Evolutionary conservation across 2,113 vertebrate species (phyloP).

Genomic region (Xerus inauris): DNA sequence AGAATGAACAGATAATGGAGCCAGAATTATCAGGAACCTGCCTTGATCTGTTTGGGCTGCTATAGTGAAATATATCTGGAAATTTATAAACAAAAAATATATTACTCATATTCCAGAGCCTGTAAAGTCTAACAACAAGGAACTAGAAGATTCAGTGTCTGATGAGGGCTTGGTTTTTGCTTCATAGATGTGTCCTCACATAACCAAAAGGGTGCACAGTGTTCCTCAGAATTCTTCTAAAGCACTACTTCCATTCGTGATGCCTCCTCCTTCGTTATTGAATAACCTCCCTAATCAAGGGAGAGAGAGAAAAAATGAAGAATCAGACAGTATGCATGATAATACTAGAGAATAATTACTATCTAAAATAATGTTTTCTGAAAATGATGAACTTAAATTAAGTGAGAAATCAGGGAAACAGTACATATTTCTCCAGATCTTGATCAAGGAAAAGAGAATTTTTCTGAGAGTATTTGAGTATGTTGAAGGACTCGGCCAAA

Average conservation of each 20-base stretch:
- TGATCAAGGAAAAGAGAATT: neutral
- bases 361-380: neutral
- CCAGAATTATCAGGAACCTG: neutral
- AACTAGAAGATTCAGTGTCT: neutral
- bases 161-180: neutral
- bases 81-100: neutral
- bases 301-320: neutral
- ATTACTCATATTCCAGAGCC: no score
- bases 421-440: neutral
- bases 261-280: neutral
- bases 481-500: neutral
- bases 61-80: neutral
- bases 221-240: neutral
- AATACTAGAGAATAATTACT: neutral
- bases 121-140: neutral
- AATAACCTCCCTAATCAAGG: no score
- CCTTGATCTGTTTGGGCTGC: neutral
- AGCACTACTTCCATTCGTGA: neutral
- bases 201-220: neutral
- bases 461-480: neutral
- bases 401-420: neutral
- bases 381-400: neutral
- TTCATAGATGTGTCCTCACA: neutral
- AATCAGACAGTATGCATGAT: neutral
- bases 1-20: neutral